A percentile compares a stretch with the other conserved stretches of the same genome.
phyloP scores from a whole-genome alignment of 2,113 vertebrate species.

The Oryctolagus cuniculus region DNA sequence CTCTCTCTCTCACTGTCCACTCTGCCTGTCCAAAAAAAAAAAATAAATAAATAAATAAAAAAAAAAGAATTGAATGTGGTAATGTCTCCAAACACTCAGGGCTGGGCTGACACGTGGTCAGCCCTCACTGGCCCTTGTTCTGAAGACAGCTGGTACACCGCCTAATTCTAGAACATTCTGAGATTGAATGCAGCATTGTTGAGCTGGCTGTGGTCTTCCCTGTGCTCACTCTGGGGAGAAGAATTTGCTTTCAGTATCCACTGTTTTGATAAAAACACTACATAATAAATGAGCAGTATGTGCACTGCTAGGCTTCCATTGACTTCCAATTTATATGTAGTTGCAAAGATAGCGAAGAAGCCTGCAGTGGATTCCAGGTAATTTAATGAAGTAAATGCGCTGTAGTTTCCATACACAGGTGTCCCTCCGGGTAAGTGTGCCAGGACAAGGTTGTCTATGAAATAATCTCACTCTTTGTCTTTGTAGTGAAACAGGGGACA shows the following conservation, averaged over 20 bases:
- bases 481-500: conserved; percentile 89
- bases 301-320: neutral
- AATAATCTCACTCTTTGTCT: conserved; percentile 23
- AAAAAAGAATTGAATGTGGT: neutral
- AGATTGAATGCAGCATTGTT: neutral
- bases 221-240: neutral
- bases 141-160: neutral
- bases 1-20: no score
- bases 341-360: conserved; percentile 45
- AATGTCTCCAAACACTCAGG: neutral
- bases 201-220: neutral
- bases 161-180: neutral
- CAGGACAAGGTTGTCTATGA: neutral
- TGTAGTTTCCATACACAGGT: neutral
- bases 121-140: neutral
- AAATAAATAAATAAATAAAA: no score
- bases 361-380: neutral
- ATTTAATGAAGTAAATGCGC: neutral
- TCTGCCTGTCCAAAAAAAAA: no score
- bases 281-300: neutral
- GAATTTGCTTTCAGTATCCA: neutral
- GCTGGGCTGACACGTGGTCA: neutral
- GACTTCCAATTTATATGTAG: conserved; percentile 13
- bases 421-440: neutral
- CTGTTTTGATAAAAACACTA: conserved; percentile 2